Evolutionary conservation across 2,113 vertebrate species (phyloP).

Genomic region (Xenopus laevis): DNA sequence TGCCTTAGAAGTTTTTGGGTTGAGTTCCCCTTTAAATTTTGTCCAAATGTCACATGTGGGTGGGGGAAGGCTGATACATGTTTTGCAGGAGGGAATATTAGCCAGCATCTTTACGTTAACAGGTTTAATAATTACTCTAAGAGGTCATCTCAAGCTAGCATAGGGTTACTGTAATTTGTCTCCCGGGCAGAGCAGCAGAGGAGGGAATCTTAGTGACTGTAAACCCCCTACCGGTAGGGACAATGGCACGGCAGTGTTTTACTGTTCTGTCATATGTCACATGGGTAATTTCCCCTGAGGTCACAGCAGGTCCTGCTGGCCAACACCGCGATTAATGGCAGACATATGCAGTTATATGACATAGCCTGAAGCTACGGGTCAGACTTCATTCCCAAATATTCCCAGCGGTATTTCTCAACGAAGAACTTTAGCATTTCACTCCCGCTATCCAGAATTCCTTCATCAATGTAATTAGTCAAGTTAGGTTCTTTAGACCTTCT

Average conservation of each 20-base stretch:
- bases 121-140: conserved; percentile 28
- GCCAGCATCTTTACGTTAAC: neutral
- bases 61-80: too few relatives aligned
- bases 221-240: neutral
- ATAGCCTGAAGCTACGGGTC: conserved; percentile 4
- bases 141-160: conserved; percentile 19
- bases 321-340: neutral
- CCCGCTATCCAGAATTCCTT: too few relatives aligned
- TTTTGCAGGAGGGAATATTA: neutral
- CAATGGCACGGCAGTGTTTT: conserved; percentile 13
- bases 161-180: conserved; percentile 35
- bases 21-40: too few relatives aligned
- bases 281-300: neutral
- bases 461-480: too few relatives aligned
- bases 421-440: too few relatives aligned
- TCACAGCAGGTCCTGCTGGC: conserved; percentile 1
- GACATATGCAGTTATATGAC: neutral
- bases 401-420: too few relatives aligned
- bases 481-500: too few relatives aligned
- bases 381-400: too few relatives aligned
- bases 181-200: neutral
- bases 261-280: conserved; percentile 18
- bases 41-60: too few relatives aligned
- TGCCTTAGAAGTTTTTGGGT: too few relatives aligned
- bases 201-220: conserved; percentile 9